A percentile compares a stretch with the other conserved stretches of the same genome.
Evolutionary conservation across 2,888 invertebrate species (phyloP).

Genomic region (Ochropleura leucogaster): DNA sequence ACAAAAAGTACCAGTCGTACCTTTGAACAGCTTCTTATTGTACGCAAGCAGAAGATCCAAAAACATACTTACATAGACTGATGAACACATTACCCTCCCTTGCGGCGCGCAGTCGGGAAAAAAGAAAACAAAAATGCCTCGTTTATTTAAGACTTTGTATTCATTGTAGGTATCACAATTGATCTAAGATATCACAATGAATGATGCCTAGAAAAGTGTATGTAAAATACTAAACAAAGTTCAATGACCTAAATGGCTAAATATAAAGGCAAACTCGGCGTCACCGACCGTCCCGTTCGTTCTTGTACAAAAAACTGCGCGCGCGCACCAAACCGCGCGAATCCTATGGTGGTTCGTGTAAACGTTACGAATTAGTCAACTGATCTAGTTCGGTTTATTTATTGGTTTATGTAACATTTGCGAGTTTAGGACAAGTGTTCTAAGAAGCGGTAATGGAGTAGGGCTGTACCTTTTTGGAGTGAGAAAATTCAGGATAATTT

Average conservation of each 20-base stretch:
- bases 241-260: constrained; percentile 82
- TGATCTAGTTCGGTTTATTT: constrained; percentile 45
- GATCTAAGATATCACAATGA: constrained; percentile 45
- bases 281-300: constrained; percentile 69
- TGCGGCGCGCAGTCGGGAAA: too few relatives aligned
- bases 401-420: constrained; percentile 34
- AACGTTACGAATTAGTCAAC: constrained; percentile 57
- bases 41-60: too few relatives aligned
- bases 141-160: background rate
- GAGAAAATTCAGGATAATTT: constrained; percentile 3
- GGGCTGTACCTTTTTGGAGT: background rate
- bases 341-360: constrained; percentile 41
- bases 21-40: too few relatives aligned
- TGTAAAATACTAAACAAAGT: constrained; percentile 68
- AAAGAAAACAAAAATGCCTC: background rate
- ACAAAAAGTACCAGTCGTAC: too few relatives aligned
- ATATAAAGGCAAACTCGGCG: constrained; percentile 78
- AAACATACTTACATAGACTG: too few relatives aligned
- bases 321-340: constrained; percentile 35
- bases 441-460: background rate
- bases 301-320: constrained; percentile 64
- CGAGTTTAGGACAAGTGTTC: background rate
- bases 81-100: too few relatives aligned
- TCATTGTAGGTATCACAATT: constrained; percentile 1
- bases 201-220: constrained; percentile 36